These are phyloP conservation scores for Notothenia coriiceps DNA, from an alignment of 2,113 vertebrate species.

Conservation along the genomic window DNA sequence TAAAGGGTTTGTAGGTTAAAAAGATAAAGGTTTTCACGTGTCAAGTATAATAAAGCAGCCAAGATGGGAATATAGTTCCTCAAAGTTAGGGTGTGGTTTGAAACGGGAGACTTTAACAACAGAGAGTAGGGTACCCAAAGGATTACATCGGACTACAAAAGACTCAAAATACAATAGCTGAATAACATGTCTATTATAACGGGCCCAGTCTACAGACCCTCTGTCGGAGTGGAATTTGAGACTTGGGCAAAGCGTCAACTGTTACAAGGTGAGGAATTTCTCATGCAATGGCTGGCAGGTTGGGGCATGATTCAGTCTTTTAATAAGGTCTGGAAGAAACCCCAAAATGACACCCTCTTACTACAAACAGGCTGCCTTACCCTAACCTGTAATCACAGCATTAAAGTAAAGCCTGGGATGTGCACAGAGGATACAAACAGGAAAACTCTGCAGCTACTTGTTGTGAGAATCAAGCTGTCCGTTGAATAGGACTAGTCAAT, in stretches of 20 bases:
- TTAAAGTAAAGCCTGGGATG: conserved; percentile 23
- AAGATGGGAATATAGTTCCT: background rate
- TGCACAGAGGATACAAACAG: background rate
- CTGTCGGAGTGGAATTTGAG: conserved; percentile 31
- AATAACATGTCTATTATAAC: background rate
- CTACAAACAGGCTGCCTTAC: conserved; percentile 34
- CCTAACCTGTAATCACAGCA: conserved; percentile 32
- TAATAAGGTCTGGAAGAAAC: background rate
- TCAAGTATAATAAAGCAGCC: background rate
- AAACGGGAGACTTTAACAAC: conserved; percentile 32
- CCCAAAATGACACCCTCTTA: background rate
- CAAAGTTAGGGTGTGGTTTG: conserved; percentile 49
- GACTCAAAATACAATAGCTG: conserved; percentile 28
- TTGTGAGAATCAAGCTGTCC: background rate
- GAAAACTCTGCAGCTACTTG: background rate
- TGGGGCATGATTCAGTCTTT: conserved; percentile 44
- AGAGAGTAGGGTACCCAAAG: background rate
- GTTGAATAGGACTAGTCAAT: background rate
- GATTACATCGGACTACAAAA: conserved; percentile 1
- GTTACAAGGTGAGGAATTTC: conserved; percentile 49
- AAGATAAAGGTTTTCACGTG: background rate
- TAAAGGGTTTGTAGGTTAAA: background rate
- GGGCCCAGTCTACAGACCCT: background rate
- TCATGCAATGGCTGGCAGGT: conserved; percentile 45
- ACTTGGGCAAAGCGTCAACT: conserved; percentile 7